Evolutionary conservation across 1,140 invertebrate species (phyloP).

Genomic region (Caenorhabditis inopinata): DNA sequence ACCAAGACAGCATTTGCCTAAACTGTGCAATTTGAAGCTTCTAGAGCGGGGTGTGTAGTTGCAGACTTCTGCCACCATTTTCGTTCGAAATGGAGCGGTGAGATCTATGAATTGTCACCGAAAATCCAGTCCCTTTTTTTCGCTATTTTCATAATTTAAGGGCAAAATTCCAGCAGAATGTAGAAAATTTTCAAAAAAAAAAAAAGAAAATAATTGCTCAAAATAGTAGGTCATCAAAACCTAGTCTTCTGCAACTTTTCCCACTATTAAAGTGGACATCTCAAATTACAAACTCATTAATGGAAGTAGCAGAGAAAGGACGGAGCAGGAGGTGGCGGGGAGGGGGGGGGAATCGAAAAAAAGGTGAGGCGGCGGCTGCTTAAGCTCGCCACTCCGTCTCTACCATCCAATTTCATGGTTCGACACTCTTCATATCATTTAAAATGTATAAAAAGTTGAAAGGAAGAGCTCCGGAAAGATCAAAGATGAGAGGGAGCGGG

Average conservation of each 20-base stretch:
- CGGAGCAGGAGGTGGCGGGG: neutral
- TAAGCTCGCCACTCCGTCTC: neutral
- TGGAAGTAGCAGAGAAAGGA: neutral
- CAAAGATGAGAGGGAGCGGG: too few relatives aligned
- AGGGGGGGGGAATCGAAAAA: neutral
- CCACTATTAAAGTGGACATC: neutral
- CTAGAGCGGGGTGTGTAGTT: too few relatives aligned
- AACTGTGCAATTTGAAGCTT: too few relatives aligned
- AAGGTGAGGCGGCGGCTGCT: neutral
- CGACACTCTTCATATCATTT: neutral
- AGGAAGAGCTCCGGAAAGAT: too few relatives aligned
- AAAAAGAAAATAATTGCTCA: neutral
- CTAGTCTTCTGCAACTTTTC: neutral
- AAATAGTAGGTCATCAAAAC: neutral
- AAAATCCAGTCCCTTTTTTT: too few relatives aligned
- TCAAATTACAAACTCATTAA: slow-evolving; percentile 9
- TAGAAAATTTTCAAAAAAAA: too few relatives aligned
- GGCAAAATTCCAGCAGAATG: too few relatives aligned
- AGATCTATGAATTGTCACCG: too few relatives aligned
- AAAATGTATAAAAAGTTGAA: neutral
- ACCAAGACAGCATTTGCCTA: too few relatives aligned
- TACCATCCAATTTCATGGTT: neutral
- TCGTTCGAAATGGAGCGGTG: too few relatives aligned
- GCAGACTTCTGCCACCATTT: too few relatives aligned
- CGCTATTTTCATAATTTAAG: too few relatives aligned